A percentile compares a stretch with the other conserved stretches of the same genome.
These are phyloP conservation scores for Hippolais icterina DNA, from an alignment of 2,113 vertebrate genomes.

Conservation along the genomic window DNA sequence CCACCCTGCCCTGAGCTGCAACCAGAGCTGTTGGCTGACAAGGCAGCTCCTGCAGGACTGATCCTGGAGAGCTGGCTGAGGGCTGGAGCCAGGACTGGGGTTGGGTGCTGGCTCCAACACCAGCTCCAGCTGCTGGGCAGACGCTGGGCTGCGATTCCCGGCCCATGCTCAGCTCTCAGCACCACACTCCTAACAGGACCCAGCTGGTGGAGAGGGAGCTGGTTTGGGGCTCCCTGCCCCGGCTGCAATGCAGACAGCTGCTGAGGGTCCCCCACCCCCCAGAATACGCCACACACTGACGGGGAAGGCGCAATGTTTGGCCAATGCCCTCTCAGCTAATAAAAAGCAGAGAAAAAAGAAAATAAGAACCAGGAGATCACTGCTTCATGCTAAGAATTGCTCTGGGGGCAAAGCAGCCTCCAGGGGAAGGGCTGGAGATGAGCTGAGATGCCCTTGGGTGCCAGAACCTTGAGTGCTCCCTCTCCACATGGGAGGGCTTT, in stretches of 20 bases:
- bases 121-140: neutral
- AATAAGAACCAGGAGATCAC: neutral
- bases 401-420: neutral
- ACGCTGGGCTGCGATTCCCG: neutral
- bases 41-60: neutral
- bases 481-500: neutral
- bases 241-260: neutral
- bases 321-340: neutral
- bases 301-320: rapidly evolving
- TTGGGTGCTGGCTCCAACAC: neutral
- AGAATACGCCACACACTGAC: rapidly evolving
- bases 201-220: neutral
- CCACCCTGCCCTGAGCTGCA: neutral
- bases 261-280: neutral
- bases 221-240: neutral
- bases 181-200: neutral
- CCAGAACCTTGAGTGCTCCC: neutral
- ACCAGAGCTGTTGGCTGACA: neutral
- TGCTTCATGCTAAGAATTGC: neutral
- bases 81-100: neutral
- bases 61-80: neutral
- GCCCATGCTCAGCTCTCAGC: neutral
- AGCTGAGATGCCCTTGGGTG: neutral
- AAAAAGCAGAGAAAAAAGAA: neutral
- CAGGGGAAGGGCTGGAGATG: neutral